Percentiles rank a stretch among this genome's conserved stretches.
Evolutionary conservation across 2,113 vertebrate species (phyloP).

Genomic region (Microcebus murinus): DNA sequence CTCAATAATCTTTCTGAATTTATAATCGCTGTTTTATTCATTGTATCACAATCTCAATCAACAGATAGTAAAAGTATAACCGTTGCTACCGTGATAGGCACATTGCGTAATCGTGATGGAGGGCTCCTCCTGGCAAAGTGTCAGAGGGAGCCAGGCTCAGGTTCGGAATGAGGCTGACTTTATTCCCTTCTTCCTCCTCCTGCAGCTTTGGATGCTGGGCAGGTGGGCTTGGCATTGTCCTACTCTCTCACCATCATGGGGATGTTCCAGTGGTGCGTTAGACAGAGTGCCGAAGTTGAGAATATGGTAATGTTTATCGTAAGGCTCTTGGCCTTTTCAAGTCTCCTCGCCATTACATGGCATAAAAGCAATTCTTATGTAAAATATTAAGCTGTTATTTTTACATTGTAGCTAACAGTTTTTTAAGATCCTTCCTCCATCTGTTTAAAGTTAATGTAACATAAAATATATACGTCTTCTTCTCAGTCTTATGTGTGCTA

Average conservation of each 20-base stretch:
- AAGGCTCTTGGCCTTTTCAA: slow-evolving; percentile 57
- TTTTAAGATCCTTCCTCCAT: slow-evolving; percentile 57
- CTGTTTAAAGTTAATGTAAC: slow-evolving; percentile 74
- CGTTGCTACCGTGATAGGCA: fast-evolving
- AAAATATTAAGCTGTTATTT: slow-evolving; percentile 74
- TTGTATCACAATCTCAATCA: not conserved
- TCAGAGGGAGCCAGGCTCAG: not conserved
- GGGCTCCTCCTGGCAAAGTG: not conserved
- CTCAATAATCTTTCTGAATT: not conserved
- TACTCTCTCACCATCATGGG: slow-evolving; percentile 95
- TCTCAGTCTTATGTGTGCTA: slow-evolving; percentile 62
- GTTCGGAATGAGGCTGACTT: not conserved
- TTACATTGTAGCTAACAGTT: slow-evolving; percentile 48
- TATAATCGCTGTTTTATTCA: not conserved
- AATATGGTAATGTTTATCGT: slow-evolving; percentile 92
- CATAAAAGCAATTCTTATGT: slow-evolving; percentile 71
- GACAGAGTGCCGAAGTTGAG: slow-evolving; percentile 97
- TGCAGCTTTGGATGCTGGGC: slow-evolving; percentile 91
- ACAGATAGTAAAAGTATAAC: not conserved
- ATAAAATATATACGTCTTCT: slow-evolving; percentile 69
- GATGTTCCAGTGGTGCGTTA: slow-evolving; percentile 97
- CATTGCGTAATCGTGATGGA: not conserved
- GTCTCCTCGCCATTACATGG: slow-evolving; percentile 49
- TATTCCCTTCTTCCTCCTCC: slow-evolving; percentile 1
- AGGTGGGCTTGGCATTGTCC: slow-evolving; percentile 93